Conservation (phyloP, 2,888 invertebrate species). For the Agonopterix alstromeriana region DNA sequence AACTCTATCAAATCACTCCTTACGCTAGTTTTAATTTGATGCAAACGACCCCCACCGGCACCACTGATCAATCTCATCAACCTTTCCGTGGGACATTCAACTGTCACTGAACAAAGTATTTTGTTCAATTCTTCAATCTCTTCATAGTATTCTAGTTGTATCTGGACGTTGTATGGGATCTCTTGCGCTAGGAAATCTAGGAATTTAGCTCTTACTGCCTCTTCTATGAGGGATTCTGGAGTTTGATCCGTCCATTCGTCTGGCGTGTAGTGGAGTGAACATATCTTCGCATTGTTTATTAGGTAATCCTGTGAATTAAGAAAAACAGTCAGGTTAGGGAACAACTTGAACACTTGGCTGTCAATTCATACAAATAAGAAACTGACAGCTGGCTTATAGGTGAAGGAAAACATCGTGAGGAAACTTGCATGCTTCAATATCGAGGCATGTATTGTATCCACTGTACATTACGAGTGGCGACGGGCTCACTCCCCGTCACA, state of each 20-base stretch:
- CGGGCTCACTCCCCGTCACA: no score
- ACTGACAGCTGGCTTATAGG: no score
- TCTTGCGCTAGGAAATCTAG: constrained; percentile 90
- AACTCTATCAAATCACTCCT: constrained; percentile 80
- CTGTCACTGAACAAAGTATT: constrained; percentile 71
- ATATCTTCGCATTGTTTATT: constrained; percentile 79
- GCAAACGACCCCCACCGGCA: constrained; percentile 80
- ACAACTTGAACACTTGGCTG: no score
- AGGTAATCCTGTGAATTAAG: constrained; percentile 79
- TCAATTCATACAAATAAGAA: no score
- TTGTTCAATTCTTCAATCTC: constrained; percentile 66
- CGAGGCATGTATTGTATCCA: no score
- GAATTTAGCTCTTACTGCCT: constrained; percentile 88
- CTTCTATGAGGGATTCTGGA: constrained; percentile 81
- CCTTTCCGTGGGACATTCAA: constrained; percentile 79
- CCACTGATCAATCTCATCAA: constrained; percentile 82
- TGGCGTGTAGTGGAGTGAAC: constrained; percentile 81
- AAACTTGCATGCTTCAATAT: no score
- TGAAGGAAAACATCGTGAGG: no score
- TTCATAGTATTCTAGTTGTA: constrained; percentile 81
- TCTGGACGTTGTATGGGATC: constrained; percentile 87
- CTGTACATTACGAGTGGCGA: no score
- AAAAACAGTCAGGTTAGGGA: background rate
- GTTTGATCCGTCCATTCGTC: constrained; percentile 85
- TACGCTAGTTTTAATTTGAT: constrained; percentile 80